Evolutionary conservation across 2,797 vertebrate genomes (phyloP), one percentile per base, ranked within the genome.

Genomic region (Lepus townsendii): DNA sequence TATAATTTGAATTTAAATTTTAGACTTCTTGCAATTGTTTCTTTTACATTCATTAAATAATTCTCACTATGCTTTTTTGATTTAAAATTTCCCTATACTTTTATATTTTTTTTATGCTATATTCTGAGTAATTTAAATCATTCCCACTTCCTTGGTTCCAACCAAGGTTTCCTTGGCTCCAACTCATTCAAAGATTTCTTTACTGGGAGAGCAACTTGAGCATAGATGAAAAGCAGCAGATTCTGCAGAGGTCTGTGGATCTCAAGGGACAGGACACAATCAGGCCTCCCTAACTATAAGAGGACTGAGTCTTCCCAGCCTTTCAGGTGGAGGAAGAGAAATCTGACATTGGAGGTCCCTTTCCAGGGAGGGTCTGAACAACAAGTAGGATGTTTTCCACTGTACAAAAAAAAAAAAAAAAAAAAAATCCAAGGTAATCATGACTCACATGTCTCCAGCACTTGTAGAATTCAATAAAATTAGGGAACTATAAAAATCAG

Each of bases 1-100:
- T 38, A 13, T 66, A 62, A 63, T 60, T 75, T 93, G 20, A 78
- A 68, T 50, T n/a, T 90, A 80, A 76, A 35, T 93, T 63, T 88
- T 85, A 66, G 42, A 0, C 22, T 57, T 65, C 4, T 30, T 78
- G 7, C 77, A 57, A 88, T 62, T 52, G 32, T 80, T 89, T 71
- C 7, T 42, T 88, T 78, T 35, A 68, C 68, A 85, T 20, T 88
- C 42, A 30, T 63, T 11, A 68, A 82, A 80, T 73, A 19, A 85
- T 73, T 83, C 12, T 32, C 6, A 30, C 68, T 42, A 57, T 57
- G 10, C 3, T 47, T 38, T 47, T 38, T 66, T 85, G 11, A 35
- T 38, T 78, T 78, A 72, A 4, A 66, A 27, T 92, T 54, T 66
- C 17, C 14, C 22, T 8, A 26, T 71, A 54, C 5, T 78, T 92